phyloP scores from a whole-genome alignment of 2,888 invertebrate species.

The Dynastes maya region DNA sequence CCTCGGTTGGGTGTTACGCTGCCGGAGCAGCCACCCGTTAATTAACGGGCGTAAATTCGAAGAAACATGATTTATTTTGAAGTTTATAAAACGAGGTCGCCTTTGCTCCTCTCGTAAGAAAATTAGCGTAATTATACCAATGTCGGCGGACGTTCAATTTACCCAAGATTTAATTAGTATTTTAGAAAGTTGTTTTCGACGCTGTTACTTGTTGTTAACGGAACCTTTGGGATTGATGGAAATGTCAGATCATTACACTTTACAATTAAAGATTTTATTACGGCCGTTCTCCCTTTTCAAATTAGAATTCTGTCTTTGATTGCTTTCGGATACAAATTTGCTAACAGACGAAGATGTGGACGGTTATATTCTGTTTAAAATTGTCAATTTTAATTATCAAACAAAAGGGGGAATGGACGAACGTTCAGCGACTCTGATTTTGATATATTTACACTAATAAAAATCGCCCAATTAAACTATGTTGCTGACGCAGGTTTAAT shows the following conservation, averaged over 20 bases:
- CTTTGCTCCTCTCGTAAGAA: background rate
- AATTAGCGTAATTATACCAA: constrained; percentile 29
- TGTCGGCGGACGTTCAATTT: constrained; percentile 18
- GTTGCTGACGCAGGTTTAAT: no score
- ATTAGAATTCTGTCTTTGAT: background rate
- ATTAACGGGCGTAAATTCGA: constrained; percentile 16
- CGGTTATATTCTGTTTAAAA: no score
- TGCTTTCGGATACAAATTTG: background rate
- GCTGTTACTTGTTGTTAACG: constrained; percentile 23
- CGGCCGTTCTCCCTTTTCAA: background rate
- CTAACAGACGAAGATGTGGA: background rate
- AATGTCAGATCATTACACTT: constrained; percentile 22
- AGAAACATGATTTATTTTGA: constrained; percentile 20
- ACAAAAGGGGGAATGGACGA: no score
- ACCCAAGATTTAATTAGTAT: constrained; percentile 31
- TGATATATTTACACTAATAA: no score
- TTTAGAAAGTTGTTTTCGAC: constrained; percentile 16
- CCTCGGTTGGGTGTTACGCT: background rate
- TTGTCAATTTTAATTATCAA: no score
- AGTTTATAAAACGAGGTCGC: constrained; percentile 23
- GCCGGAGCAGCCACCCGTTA: constrained; percentile 1
- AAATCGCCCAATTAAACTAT: no score
- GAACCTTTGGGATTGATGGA: constrained; percentile 12
- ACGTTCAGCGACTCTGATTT: no score
- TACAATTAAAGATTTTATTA: constrained; percentile 17